These are phyloP conservation scores for Gastrophryne carolinensis DNA, from an alignment of 2,797 vertebrate genomes.

Conservation along the genomic window DNA sequence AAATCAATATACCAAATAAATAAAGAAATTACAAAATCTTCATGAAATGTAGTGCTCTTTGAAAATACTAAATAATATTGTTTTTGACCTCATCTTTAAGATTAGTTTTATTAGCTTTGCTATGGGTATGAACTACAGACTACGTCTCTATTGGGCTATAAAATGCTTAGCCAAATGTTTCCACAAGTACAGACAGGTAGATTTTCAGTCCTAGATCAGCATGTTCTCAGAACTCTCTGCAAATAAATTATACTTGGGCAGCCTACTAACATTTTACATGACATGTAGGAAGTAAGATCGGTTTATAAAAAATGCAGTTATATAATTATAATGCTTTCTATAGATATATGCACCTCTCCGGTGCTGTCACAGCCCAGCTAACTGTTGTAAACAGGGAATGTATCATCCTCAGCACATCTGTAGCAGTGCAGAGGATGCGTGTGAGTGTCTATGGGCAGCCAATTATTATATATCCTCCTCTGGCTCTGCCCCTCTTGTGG, in stretches of 20 bases:
- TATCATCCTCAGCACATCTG: no score
- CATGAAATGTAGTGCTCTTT: background rate
- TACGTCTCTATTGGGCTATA: conserved; percentile 1
- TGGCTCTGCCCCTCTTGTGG: no score
- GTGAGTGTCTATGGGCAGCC: no score
- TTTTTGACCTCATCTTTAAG: background rate
- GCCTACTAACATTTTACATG: conserved; percentile 19
- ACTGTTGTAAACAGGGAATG: no score
- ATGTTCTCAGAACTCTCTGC: conserved; percentile 20
- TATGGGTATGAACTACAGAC: conserved; percentile 2
- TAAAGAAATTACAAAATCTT: background rate
- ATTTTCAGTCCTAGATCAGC: conserved; percentile 3
- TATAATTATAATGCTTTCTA: no score
- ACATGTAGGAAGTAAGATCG: conserved; percentile 12
- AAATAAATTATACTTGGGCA: conserved; percentile 25
- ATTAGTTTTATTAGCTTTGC: conserved; percentile 25
- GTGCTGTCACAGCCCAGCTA: no score
- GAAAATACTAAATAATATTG: no score
- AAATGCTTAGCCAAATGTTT: conserved; percentile 1
- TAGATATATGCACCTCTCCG: no score
- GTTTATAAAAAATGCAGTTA: background rate
- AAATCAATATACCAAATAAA: background rate
- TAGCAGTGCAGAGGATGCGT: no score
- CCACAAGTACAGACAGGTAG: conserved; percentile 27
- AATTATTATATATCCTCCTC: no score